Base-by-base conservation (phyloP, 2,797 vertebrate genomes). In the Oreonectes daqikongensis region DNA sequence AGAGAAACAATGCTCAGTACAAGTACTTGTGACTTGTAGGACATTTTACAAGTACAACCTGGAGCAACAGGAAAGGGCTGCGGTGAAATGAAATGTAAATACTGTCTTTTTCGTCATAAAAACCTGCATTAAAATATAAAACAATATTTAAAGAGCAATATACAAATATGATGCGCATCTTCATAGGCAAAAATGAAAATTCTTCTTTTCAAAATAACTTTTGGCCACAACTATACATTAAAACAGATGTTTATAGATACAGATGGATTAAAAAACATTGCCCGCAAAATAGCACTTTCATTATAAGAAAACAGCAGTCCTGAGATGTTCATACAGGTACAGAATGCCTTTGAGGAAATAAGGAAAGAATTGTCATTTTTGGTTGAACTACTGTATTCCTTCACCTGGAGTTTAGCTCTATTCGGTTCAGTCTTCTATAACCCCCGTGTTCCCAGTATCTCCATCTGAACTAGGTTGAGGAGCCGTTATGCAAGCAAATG, bases 391-490 rank as follows among this genome's bases (percentile, higher is more conserved):
- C n/a, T n/a, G n/a, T n/a, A 14, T 24, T 55, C 2, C 22, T 55
- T 55, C 22, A 55, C 52, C 22, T 55, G 11, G n/a, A n/a, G n/a
- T n/a, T n/a, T 11, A 12, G 20, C 69, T 60, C 3, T 53, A 67
- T 71, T 79, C 26, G 63, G 35, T 67, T 52, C 18, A 24, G 22
- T 60, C 52, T 15, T 55, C 24, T 66, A 52, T 22, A 24, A 53
- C 22, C 5, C 69, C 42, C 24, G 24, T 20, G 60, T 38, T 57
- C 5, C 5, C 44, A 24, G 2, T 20, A 40, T 42, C 20, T 55
- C 32, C 46, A 75, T n/a, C 81, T 75, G 52, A 61, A 67, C 52
- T 44, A 35, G 53, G 55, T 63, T 40, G 63, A 63, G 53, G 32
- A 72, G 20, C 40, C 10, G 20, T 46, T 77, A 67, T 57, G 65